Evolutionary conservation across 1,140 invertebrate species (phyloP), one percentile per base, ranked within the genome.

Genomic region (Drosophila sulfurigaster): DNA sequence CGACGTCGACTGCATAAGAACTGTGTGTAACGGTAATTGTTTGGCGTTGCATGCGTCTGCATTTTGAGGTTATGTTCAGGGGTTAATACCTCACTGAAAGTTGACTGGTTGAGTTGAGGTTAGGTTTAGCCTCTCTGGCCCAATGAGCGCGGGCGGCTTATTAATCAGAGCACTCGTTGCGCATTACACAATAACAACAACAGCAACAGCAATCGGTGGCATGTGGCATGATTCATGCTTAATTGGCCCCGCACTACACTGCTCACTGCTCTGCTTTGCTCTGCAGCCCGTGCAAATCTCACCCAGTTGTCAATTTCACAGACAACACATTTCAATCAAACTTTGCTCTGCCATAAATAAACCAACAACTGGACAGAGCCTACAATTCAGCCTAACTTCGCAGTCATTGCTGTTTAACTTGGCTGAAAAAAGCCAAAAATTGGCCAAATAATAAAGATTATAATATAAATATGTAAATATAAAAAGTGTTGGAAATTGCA

Each of bases 241-340:
- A 88, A 89, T 88, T 88, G 85, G 78, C 46, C 20, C 57, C 48
- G 38, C 49, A 52, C 45, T 60, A 7, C 58, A 35, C 20, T 25
- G 0, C 20, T 25, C 20, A 25, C 20, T 25, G 0, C 20, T 0
- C 20, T 25, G 20, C 20, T 25, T 25, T 25, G 13, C 7, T 32
- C 48, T 59, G 56, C 78, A 71, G 56, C 77, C 75, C 68, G 72
- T 80, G 76, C 80, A 90, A 90, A 90, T 90, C 86, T 91, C 79
- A 90, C 82, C 86, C 81, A 90, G 86, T 90, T 90, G 87, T 90
- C 86, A 90, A 90, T 90, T 90, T 77, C 74, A 52, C 63, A 81
- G 76, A 85, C 87, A 90, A 90, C 86, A 82, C 87, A 90, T 86
- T 90, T 90, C 86, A 90, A 90, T 90, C 86, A 90, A 90, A 90